phyloP scores from a whole-genome alignment of 2,888 invertebrate genomes.

The Aethes cnicana region DNA sequence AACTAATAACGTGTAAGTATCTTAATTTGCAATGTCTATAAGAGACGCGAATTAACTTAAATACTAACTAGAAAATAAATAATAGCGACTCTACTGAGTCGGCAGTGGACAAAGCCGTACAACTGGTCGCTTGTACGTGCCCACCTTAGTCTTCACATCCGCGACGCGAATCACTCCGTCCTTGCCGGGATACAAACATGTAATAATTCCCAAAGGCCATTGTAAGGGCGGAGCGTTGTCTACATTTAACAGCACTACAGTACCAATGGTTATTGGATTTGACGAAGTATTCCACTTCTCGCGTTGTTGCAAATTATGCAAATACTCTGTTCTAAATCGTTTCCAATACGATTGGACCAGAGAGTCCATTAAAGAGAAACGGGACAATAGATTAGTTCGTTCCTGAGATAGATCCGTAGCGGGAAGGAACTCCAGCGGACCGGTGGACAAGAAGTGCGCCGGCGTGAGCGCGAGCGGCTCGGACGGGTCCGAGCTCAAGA shows the following conservation, averaged over 20 bases:
- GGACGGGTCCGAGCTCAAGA: background rate
- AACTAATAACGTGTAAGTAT: no score
- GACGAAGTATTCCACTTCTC: conserved; percentile 17
- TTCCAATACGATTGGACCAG: conserved; percentile 28
- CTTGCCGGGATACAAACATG: background rate
- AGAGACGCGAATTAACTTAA: no score
- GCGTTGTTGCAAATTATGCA: conserved; percentile 14
- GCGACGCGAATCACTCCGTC: conserved; percentile 15
- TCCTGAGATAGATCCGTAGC: background rate
- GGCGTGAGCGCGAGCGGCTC: conserved; percentile 23
- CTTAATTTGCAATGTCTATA: no score
- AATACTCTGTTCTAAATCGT: conserved; percentile 21
- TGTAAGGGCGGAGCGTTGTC: background rate
- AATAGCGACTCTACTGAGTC: no score
- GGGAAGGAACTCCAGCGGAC: conserved; percentile 26
- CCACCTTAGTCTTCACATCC: background rate
- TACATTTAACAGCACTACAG: background rate
- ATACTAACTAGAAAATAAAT: no score
- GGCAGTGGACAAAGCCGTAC: no score
- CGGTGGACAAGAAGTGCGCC: conserved; percentile 28
- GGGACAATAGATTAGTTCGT: background rate
- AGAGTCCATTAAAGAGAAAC: conserved; percentile 23
- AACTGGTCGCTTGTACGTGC: background rate
- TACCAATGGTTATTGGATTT: background rate
- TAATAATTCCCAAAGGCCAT: conserved; percentile 16